Evolutionary conservation across 2,113 vertebrate species (phyloP).

Genomic region (Stegastes partitus): DNA sequence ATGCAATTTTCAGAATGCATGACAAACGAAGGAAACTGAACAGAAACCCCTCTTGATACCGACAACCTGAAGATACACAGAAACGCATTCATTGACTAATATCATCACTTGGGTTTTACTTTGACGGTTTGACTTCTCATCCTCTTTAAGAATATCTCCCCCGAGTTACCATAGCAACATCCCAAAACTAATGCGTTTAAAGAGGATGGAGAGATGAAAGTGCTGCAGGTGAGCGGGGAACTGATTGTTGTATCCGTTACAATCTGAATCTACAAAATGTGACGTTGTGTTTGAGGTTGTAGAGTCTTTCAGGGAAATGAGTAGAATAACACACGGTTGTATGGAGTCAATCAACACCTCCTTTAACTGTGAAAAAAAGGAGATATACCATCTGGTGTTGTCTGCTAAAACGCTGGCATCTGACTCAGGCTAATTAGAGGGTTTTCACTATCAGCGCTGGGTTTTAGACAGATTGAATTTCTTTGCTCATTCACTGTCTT

Average conservation of each 20-base stretch:
- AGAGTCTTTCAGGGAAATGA: neutral
- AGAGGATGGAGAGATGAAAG: neutral
- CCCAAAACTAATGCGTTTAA: slow-evolving; percentile 1
- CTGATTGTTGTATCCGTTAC: neutral
- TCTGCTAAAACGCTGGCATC: slow-evolving; percentile 13
- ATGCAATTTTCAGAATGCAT: neutral
- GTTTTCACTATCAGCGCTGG: slow-evolving; percentile 22
- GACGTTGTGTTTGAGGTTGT: neutral
- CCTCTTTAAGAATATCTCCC: neutral
- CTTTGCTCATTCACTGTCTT: neutral
- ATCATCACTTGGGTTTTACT: neutral
- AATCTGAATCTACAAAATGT: neutral
- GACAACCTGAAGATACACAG: neutral
- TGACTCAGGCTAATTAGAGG: slow-evolving; percentile 54
- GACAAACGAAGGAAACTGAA: too few relatives aligned
- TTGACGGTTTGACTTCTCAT: neutral
- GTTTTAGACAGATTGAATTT: slow-evolving; percentile 26
- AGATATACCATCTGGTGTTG: slow-evolving; percentile 67
- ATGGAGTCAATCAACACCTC: slow-evolving; percentile 63
- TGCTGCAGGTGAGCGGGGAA: slow-evolving; percentile 7
- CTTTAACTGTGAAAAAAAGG: slow-evolving; percentile 35
- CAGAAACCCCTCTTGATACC: neutral
- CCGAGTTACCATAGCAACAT: slow-evolving; percentile 18
- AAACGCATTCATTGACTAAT: neutral
- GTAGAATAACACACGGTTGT: neutral